phyloP scores from a whole-genome alignment of 2,113 vertebrate species.

The Addax nasomaculatus region DNA sequence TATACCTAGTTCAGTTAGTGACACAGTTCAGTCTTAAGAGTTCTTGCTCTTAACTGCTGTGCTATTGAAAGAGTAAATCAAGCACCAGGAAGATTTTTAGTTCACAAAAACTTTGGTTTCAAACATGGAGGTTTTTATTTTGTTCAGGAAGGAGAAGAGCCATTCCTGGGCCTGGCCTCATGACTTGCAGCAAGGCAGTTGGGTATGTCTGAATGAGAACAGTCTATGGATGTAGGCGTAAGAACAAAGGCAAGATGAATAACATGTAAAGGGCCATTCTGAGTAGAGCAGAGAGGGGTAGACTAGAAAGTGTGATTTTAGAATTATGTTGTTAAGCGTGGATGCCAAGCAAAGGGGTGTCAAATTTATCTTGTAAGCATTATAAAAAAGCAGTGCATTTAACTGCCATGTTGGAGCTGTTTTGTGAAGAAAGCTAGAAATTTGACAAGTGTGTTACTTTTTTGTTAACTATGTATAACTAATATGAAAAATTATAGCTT shows the following conservation, averaged over 20 bases:
- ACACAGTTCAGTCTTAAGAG: neutral
- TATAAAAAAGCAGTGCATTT: neutral
- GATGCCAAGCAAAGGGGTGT: neutral
- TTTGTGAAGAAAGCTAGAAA: constrained; percentile 27
- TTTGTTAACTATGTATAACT: constrained; percentile 15
- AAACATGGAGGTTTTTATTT: constrained; percentile 21
- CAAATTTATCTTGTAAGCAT: neutral
- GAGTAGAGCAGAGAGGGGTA: neutral
- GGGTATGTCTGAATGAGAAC: neutral
- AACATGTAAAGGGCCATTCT: neutral
- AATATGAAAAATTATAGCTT: neutral
- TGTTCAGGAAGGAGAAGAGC: neutral
- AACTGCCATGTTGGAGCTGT: neutral
- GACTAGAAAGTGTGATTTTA: neutral
- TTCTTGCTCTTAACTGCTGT: neutral
- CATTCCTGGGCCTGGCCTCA: neutral
- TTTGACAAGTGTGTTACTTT: neutral
- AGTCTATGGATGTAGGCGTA: neutral
- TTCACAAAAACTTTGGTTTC: neutral
- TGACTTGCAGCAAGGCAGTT: neutral
- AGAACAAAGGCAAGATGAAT: neutral
- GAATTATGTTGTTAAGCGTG: neutral
- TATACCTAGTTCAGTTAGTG: neutral
- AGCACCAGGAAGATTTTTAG: neutral
- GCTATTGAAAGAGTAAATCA: neutral